Evolutionary conservation across 2,888 invertebrate species (phyloP).

Genomic region (Scaptomyza reducta): DNA sequence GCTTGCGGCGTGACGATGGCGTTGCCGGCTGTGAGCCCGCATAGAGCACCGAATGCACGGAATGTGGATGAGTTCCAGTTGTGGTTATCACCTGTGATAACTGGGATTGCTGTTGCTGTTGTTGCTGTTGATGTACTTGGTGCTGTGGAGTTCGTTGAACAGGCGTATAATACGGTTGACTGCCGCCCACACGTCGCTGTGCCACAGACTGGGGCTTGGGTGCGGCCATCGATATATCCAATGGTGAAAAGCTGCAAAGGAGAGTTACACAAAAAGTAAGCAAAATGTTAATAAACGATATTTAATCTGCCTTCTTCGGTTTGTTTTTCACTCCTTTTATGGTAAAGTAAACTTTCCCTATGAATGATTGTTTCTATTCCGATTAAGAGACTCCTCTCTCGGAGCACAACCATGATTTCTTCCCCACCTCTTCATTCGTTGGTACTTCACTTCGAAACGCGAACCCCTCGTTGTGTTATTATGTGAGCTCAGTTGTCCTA

Average conservation of each 20-base stretch:
- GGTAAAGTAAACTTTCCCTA: no score
- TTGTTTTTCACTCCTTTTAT: no score
- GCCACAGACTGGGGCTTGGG: slow-evolving; percentile 56
- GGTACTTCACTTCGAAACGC: no score
- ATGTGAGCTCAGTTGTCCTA: no score
- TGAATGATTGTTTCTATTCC: no score
- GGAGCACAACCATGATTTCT: no score
- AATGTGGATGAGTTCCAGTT: slow-evolving; percentile 84
- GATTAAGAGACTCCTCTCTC: no score
- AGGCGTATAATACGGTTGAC: slow-evolving; percentile 70
- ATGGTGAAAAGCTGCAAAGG: slow-evolving; percentile 76
- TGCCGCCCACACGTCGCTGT: slow-evolving; percentile 66
- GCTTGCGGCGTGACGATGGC: slow-evolving; percentile 90
- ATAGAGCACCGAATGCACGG: slow-evolving; percentile 85
- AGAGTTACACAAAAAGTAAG: background rate
- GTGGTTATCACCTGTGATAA: slow-evolving; percentile 80
- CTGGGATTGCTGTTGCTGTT: slow-evolving; percentile 19
- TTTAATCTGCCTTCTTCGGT: no score
- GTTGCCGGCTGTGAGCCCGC: slow-evolving; percentile 86
- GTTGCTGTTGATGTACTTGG: slow-evolving; percentile 48
- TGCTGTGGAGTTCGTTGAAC: slow-evolving; percentile 70
- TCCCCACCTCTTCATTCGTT: no score
- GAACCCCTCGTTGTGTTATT: no score
- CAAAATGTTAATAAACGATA: no score
- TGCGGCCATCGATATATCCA: slow-evolving; percentile 22